phyloP scores from a whole-genome alignment of 2,888 invertebrate species.

The Metopia argyrocephala region DNA sequence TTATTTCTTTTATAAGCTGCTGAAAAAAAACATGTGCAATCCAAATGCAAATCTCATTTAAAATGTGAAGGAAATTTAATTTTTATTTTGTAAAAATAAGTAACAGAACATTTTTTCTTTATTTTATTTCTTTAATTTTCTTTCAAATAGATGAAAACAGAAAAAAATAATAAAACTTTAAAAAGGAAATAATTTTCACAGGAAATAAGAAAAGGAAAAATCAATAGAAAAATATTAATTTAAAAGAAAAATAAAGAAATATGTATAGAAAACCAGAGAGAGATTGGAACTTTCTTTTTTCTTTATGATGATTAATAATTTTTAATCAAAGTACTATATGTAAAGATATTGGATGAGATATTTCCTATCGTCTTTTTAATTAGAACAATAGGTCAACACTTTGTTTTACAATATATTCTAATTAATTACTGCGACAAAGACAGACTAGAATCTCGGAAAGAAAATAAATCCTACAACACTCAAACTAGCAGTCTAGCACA shows the following conservation, averaged over 20 bases:
- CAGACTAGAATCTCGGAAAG: no score
- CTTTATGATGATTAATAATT: no score
- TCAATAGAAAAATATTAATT: background rate
- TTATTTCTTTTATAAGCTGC: background rate
- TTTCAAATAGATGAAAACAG: background rate
- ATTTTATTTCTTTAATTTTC: background rate
- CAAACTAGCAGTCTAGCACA: no score
- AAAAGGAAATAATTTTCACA: background rate
- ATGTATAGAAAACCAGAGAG: background rate
- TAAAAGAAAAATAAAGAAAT: background rate
- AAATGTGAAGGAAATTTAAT: constrained; percentile 37
- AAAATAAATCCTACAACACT: no score
- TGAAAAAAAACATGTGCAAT: background rate
- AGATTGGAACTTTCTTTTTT: no score
- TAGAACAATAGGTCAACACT: no score
- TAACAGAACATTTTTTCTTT: background rate
- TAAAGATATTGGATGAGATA: no score
- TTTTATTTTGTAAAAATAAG: constrained; percentile 11
- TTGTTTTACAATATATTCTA: no score
- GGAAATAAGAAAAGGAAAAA: background rate
- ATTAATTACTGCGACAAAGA: no score
- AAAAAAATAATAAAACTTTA: background rate
- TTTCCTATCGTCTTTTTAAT: no score
- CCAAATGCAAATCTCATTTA: constrained; percentile 22
- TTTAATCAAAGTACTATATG: no score